Percentiles rank a stretch among this genome's conserved stretches.
Conservation (phyloP, 2,797 vertebrate genomes). For the Epinephelus malabaricus region DNA sequence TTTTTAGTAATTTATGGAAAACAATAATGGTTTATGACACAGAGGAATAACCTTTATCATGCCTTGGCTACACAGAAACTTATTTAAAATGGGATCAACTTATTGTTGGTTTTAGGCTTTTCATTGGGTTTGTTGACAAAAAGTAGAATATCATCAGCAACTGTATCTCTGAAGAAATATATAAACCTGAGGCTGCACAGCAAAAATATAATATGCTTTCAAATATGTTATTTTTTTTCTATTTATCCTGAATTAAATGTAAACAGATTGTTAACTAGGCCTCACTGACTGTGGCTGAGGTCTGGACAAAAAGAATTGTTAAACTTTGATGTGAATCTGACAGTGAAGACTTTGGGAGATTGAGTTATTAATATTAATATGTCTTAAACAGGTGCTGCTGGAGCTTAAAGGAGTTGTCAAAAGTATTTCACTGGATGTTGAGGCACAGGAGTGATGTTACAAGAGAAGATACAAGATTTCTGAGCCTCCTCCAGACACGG, state of each 20-base stretch:
- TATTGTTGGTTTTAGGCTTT: neutral
- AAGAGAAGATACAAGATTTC: neutral
- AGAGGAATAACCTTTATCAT: neutral
- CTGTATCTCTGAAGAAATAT: neutral
- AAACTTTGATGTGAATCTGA: neutral
- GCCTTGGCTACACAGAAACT: too few relatives aligned
- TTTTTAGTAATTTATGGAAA: neutral
- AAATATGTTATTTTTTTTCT: neutral
- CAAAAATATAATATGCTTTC: neutral
- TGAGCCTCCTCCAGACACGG: neutral
- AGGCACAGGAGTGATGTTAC: conserved; percentile 7
- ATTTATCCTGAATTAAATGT: neutral
- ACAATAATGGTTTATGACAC: neutral
- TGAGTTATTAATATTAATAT: conserved; percentile 21
- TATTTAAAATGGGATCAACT: neutral
- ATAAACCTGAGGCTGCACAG: neutral
- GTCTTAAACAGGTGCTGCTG: conserved; percentile 78
- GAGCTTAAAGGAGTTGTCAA: conserved; percentile 79
- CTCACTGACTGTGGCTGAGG: neutral
- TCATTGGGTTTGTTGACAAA: too few relatives aligned
- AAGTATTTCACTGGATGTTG: conserved; percentile 54
- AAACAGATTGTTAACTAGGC: neutral
- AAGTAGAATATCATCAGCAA: neutral
- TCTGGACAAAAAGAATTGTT: neutral
- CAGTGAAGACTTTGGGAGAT: neutral